Conservation (phyloP, 2,888 invertebrate species). For the Periphyllus acericola region DNA sequence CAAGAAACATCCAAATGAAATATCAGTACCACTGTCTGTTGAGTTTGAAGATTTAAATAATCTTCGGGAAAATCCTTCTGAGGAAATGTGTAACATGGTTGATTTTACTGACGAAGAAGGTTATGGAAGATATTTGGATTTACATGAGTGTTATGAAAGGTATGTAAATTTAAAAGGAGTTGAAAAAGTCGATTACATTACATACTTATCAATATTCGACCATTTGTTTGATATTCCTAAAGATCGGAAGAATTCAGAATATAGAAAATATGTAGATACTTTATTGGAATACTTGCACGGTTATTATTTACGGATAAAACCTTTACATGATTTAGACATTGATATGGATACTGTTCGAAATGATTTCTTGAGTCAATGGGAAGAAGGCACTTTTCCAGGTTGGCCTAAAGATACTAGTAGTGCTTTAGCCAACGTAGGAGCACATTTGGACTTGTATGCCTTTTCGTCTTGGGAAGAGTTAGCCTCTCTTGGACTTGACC, state of each 20-base stretch:
- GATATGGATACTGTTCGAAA: constrained; percentile 82
- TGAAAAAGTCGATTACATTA: constrained; percentile 95
- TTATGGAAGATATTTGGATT: constrained; percentile 96
- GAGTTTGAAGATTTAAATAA: constrained; percentile 96
- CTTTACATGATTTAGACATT: constrained; percentile 82
- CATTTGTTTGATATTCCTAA: constrained; percentile 94
- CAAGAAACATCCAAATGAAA: constrained; percentile 94
- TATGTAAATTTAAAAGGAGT: constrained; percentile 97
- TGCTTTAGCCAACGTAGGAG: constrained; percentile 92
- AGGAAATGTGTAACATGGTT: constrained; percentile 79
- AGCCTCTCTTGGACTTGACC: constrained; percentile 94
- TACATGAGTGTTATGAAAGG: constrained; percentile 95
- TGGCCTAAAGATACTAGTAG: constrained; percentile 97
- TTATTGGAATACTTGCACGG: constrained; percentile 87
- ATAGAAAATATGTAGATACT: constrained; percentile 83
- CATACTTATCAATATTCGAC: constrained; percentile 92
- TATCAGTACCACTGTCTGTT: constrained; percentile 92
- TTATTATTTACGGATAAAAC: constrained; percentile 85
- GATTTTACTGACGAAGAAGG: constrained; percentile 99
- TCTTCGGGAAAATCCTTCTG: constrained; percentile 87
- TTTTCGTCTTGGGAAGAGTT: constrained; percentile 98
- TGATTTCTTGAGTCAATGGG: constrained; percentile 89
- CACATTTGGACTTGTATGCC: constrained; percentile 96
- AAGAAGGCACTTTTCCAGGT: constrained; percentile 88
- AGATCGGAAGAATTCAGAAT: constrained; percentile 88